Evolutionary conservation across 2,888 invertebrate genomes (phyloP), one percentile per base, ranked within the genome.

Genomic region (Philonicus albiceps): DNA sequence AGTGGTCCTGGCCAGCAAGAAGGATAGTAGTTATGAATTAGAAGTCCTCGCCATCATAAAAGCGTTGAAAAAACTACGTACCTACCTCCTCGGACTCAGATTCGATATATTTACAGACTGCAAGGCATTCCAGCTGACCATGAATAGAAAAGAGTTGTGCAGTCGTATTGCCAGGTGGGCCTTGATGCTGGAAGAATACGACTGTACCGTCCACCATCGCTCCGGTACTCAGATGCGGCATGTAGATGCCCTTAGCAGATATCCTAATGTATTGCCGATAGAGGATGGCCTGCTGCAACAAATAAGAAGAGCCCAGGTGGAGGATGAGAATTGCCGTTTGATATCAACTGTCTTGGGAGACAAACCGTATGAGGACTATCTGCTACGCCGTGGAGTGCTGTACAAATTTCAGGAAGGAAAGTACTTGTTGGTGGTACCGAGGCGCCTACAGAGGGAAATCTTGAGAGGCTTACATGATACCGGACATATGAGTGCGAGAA

Each of bases 311-410:
- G 87, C 87, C 7, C 87, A 88, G 55, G 22, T 72, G n/a, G 43
- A 86, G 0, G 88, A 87, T 74, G 76, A 87, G 75, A 74, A 73
- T 37, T 86, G 43, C 34, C 80, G 64, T 43, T 83, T 88, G 22
- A 72, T 11, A 40, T 19, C 34, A 74, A 72, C n/a, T n/a, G n/a
- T 87, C n/a, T 73, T 88, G 3, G 78, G 87, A 43, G 72, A 40
- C 13, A 22, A 78, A 0, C 73, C 76, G 7, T 87, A 88, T 81
- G 85, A 88, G 73, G 80, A 87, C 84, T 88, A 86, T 85, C 27
- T 81, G 43, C 13, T 73, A 73, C n/a, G 84, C 76, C 30, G 81
- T 72, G 43, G 86, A 83, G 22, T 80, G 3, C n/a, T n/a, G n/a
- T n/a, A n/a, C n/a, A n/a, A n/a, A n/a, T n/a, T n/a, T n/a, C n/a